Percentiles rank a stretch among this genome's conserved stretches.
Conservation (phyloP, 2,888 invertebrate genomes). For the Dolichopus griseipennis region DNA sequence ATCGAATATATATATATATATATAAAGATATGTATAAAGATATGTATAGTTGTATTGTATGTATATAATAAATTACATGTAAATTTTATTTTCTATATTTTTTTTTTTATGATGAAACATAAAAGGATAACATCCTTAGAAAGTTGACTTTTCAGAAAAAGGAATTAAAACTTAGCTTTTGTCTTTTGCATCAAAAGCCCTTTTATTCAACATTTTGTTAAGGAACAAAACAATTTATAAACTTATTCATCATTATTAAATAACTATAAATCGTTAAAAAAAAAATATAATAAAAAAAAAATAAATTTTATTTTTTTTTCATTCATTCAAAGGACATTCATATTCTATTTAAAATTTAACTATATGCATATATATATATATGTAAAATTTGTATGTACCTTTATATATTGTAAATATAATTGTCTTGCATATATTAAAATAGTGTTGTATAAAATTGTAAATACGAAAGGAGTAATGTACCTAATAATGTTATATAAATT, state of each 20-base stretch:
- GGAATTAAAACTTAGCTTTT: not conserved
- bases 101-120: not conserved
- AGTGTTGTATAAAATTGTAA: no score
- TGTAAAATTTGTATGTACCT: not conserved
- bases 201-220: conserved; percentile 3
- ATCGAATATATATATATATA: no score
- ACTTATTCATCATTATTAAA: conserved; percentile 6
- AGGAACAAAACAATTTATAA: conserved; percentile 6
- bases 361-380: not conserved
- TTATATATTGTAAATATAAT: no score
- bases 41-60: no score
- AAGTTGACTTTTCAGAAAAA: conserved; percentile 4
- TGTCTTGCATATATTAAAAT: no score
- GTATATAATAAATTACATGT: no score
- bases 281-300: no score
- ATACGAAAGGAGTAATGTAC: no score
- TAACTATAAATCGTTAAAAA: conserved; percentile 1
- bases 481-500: no score
- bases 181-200: conserved; percentile 4
- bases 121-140: conserved; percentile 6
- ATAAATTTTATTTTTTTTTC: no score
- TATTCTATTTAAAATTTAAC: not conserved
- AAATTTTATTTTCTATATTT: no score
- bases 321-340: not conserved
- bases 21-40: no score